These are phyloP conservation scores for Drosophila gaucha DNA, from an alignment of 2,888 invertebrate genomes.

Conservation along the genomic window DNA sequence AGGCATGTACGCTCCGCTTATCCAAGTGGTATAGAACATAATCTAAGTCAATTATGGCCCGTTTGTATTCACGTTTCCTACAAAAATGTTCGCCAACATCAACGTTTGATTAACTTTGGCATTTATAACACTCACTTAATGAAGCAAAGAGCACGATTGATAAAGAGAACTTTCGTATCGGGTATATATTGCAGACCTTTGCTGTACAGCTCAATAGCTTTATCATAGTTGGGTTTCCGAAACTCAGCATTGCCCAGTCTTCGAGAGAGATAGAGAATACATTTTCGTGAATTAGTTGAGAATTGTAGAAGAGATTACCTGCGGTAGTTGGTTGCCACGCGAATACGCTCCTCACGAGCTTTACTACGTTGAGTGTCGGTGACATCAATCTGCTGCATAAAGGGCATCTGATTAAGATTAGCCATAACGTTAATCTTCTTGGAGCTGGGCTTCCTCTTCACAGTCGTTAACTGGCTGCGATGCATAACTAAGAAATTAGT, in stretches of 20 bases:
- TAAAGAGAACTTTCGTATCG: constrained; percentile 46
- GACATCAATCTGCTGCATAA: constrained; percentile 52
- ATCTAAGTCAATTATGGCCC: constrained; percentile 51
- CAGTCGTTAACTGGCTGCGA: accelerated
- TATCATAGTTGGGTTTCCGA: constrained; percentile 39
- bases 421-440: neutral
- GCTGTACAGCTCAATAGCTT: constrained; percentile 39
- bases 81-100: neutral
- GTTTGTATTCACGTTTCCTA: constrained; percentile 49
- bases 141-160: constrained; percentile 46
- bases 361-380: neutral
- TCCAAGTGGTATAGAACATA: constrained; percentile 40
- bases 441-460: neutral
- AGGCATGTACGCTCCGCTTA: constrained; percentile 35
- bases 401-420: constrained; percentile 35
- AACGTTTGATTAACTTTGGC: neutral
- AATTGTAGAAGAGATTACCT: constrained; percentile 24
- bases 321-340: constrained; percentile 49
- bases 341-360: constrained; percentile 29
- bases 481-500: constrained; percentile 24
- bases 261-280: neutral
- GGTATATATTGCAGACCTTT: constrained; percentile 47
- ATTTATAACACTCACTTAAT: constrained; percentile 37
- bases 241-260: constrained; percentile 57
- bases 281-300: no score